phyloP scores from a whole-genome alignment of 2,797 vertebrate genomes.

The Phrynocephalus vlangalii region DNA sequence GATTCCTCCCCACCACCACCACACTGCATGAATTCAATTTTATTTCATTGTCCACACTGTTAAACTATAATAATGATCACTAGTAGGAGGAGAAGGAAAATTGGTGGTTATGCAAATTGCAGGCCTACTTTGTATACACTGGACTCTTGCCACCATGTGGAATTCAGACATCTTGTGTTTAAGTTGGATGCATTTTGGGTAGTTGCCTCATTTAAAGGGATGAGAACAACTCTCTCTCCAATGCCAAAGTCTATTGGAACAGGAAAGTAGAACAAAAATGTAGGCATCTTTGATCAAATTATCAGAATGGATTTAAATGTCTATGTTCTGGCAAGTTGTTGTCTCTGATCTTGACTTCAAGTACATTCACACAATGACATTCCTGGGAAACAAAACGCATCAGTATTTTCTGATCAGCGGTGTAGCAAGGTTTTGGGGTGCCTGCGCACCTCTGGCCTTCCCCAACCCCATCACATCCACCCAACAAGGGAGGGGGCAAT shows the following conservation, averaged over 20 bases:
- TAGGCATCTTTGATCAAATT: slow-evolving; percentile 62
- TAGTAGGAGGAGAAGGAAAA: slow-evolving; percentile 43
- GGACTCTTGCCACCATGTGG: slow-evolving; percentile 46
- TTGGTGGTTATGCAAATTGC: slow-evolving; percentile 54
- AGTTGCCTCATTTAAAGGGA: slow-evolving; percentile 31
- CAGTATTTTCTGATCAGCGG: neutral
- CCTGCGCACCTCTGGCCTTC: no score
- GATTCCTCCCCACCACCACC: slow-evolving; percentile 21
- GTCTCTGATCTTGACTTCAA: no score
- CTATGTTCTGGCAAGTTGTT: slow-evolving; percentile 50
- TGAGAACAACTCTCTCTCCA: slow-evolving; percentile 41
- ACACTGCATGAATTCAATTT: slow-evolving; percentile 61
- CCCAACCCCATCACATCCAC: no score
- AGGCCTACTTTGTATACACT: slow-evolving; percentile 43
- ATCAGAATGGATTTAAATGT: slow-evolving; percentile 62
- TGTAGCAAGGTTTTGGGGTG: no score
- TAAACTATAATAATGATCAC: slow-evolving; percentile 52
- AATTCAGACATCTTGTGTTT: slow-evolving; percentile 51
- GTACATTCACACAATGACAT: no score
- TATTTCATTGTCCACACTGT: slow-evolving; percentile 60
- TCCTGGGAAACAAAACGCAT: neutral
- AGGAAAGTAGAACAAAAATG: slow-evolving; percentile 25
- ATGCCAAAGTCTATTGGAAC: slow-evolving; percentile 54
- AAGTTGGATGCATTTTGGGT: slow-evolving; percentile 55
- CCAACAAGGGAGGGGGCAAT: no score